Evolutionary conservation across 2,113 vertebrate species (phyloP), one percentile per base, ranked within the genome.

Genomic region (Periophthalmodon schlosseri): DNA sequence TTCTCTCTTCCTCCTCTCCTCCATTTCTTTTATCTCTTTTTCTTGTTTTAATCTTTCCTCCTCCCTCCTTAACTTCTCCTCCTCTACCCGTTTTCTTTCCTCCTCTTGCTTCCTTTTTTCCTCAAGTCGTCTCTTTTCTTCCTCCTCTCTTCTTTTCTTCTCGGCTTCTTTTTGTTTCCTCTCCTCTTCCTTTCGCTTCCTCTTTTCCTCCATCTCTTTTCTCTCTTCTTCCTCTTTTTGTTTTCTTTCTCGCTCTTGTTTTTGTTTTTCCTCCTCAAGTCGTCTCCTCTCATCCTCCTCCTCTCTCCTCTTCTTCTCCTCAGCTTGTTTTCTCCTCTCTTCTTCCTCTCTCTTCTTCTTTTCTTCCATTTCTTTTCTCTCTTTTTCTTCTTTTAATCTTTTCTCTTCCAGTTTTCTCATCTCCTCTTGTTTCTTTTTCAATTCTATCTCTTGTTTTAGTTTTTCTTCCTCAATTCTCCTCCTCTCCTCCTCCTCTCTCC

Each of bases 141-240:
- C 44, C 8, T 58, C 44, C 23, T 77, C 23, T 4, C 4, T 77
- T 52, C 10, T 69, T n/a, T 61, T 61, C 16, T 81, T 65, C n/a
- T 74, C 80, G 24, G 64, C 73, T 2, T 66, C 73, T 65, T 78
- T 86, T 44, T 66, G 61, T 36, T 69, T 68, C 60, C 70, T 58
- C 60, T 28, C 78, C 65, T 75, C 56, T 60, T 73, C 72, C 23
- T 74, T 68, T 50, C 80, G 73, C 69, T 54, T 75, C 24, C 77
- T 3, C 12, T 18, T 63, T 63, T 63, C 60, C 23, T 34, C 60
- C 0, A 0, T 54, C 78, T 79, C 39, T 72, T 76, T 56, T 84
- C 66, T 28, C 56, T 49, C 71, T 65, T 82, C 18, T 2, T 85
- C 65, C 57, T 82, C 69, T 82, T 72, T 23, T 86, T 44, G 39